Evolutionary conservation across 2,797 vertebrate genomes (phyloP).

Genomic region (Sebastes steindachneri): DNA sequence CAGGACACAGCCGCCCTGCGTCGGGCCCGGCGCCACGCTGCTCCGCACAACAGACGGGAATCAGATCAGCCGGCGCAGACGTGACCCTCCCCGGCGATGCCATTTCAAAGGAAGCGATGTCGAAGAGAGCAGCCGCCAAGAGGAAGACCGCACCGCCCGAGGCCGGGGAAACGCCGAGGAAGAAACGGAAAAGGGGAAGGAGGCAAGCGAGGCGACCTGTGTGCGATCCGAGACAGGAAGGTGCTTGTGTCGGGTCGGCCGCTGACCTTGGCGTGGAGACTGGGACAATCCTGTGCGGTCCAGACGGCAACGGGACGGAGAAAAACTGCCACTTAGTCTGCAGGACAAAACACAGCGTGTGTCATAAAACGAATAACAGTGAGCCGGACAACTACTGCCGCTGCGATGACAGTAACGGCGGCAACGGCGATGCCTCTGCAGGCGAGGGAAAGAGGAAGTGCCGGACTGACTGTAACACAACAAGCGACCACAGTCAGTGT

Average conservation of each 20-base stretch:
- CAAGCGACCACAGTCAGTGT: not conserved
- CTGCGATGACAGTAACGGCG: not conserved
- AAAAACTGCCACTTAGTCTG: not conserved
- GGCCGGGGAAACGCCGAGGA: not conserved
- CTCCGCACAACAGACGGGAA: conserved; percentile 25
- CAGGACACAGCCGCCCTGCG: conserved; percentile 32
- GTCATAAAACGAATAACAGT: not conserved
- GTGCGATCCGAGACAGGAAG: not conserved
- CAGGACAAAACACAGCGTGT: not conserved
- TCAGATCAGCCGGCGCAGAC: conserved; percentile 24
- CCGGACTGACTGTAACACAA: not conserved
- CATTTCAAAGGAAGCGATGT: conserved; percentile 25
- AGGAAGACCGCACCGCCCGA: conserved; percentile 31
- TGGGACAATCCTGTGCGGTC: not conserved
- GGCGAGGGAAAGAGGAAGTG: not conserved
- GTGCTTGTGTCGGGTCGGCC: not conserved
- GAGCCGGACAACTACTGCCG: not conserved
- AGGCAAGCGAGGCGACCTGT: conserved; percentile 31
- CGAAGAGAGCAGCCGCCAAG: conserved; percentile 15
- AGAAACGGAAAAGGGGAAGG: conserved; percentile 57
- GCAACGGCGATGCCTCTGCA: not conserved
- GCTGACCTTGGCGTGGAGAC: not conserved
- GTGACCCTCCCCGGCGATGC: not conserved
- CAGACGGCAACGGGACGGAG: not conserved
- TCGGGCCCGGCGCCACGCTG: conserved; percentile 34